These are phyloP conservation scores for Clarias fuscus DNA, from an alignment of 2,797 vertebrate species.

Conservation along the genomic window DNA sequence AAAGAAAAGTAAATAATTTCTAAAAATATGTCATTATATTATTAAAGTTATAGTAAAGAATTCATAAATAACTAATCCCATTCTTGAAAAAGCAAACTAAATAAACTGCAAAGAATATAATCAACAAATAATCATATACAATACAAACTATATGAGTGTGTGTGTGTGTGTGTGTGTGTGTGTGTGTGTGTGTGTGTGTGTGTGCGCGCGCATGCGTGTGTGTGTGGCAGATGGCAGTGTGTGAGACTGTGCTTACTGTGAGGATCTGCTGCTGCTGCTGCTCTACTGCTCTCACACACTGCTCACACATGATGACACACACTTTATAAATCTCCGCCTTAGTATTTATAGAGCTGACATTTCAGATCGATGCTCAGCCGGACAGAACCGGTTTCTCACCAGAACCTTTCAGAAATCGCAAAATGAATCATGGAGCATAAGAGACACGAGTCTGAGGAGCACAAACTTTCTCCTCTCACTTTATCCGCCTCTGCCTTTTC, in stretches of 20 bases:
- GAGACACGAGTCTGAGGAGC: background rate
- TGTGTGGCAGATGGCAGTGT: constrained; percentile 48
- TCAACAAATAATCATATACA: too few relatives aligned
- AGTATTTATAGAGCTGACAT: constrained; percentile 63
- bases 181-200: constrained; percentile 6
- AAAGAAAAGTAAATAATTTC: too few relatives aligned
- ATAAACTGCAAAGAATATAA: too few relatives aligned
- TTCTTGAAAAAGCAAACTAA: too few relatives aligned
- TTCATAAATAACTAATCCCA: too few relatives aligned
- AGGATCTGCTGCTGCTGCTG: constrained; percentile 34
- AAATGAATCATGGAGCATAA: background rate
- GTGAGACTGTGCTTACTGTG: constrained; percentile 47
- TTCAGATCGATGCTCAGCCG: constrained; percentile 45
- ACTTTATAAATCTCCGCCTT: constrained; percentile 41
- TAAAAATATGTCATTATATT: too few relatives aligned
- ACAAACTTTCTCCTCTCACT: background rate
- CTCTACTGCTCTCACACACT: constrained; percentile 24
- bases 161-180: background rate
- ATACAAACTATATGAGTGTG: background rate
- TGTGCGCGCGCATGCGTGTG: background rate
- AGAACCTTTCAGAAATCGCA: constrained; percentile 18
- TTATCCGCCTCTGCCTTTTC: too few relatives aligned
- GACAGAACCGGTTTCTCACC: constrained; percentile 42
- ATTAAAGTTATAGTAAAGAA: too few relatives aligned
- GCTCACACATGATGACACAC: constrained; percentile 50